phyloP scores from a whole-genome alignment of 2,888 invertebrate genomes.

The Eupithecia subumbrata region DNA sequence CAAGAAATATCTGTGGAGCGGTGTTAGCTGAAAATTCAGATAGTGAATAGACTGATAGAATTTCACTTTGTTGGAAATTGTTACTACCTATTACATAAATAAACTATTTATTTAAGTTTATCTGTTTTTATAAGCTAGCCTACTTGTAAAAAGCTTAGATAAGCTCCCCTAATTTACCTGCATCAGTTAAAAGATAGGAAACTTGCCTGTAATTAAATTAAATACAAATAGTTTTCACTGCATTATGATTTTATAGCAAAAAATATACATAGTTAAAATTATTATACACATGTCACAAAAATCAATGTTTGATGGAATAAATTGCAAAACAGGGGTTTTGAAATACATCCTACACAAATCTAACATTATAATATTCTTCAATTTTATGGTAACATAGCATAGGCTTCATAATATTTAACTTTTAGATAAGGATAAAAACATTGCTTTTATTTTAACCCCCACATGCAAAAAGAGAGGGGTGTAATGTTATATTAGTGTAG shows the following conservation, averaged over 20 bases:
- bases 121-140: background rate
- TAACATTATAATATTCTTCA: conserved; percentile 42
- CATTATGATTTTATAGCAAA: conserved; percentile 83
- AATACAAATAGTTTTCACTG: conserved; percentile 76
- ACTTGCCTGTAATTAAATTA: background rate
- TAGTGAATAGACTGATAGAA: conserved; percentile 69
- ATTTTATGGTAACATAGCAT: conserved; percentile 35
- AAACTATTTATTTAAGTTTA: conserved; percentile 2
- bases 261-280: conserved; percentile 80
- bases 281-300: conserved; percentile 76
- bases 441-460: conserved; percentile 21
- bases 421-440: conserved; percentile 30
- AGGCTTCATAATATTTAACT: conserved; percentile 21
- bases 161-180: background rate
- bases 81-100: background rate
- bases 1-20: conserved; percentile 82
- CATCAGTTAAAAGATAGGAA: background rate
- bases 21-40: conserved; percentile 90
- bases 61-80: background rate
- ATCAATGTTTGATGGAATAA: conserved; percentile 68
- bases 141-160: background rate
- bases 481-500: conserved; percentile 13
- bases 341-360: conserved; percentile 48
- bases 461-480: too few species aligned
- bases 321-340: conserved; percentile 51